Evolutionary conservation across 1,140 invertebrate genomes (phyloP).

Genomic region (Philopotamus ludificatus): DNA sequence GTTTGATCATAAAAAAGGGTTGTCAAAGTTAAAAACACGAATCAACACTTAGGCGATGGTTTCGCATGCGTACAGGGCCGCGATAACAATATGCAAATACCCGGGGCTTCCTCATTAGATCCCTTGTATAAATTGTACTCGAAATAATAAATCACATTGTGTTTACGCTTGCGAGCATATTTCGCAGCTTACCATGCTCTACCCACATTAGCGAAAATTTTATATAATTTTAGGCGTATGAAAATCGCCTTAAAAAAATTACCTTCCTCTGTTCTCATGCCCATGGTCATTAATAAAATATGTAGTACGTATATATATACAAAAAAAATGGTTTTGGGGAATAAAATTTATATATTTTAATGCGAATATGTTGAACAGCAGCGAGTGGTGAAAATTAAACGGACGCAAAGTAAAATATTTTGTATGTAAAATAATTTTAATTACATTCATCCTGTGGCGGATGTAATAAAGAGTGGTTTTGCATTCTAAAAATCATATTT

Average conservation of each 20-base stretch:
- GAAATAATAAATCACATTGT: conserved; percentile 11
- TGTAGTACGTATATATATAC: too few species aligned
- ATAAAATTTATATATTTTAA: too few species aligned
- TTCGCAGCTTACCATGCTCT: background rate
- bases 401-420: too few species aligned
- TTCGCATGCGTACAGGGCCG: background rate
- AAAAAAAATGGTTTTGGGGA: too few species aligned
- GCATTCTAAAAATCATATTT: too few species aligned
- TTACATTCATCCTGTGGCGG: too few species aligned
- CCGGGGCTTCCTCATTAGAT: conserved; percentile 1
- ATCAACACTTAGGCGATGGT: background rate
- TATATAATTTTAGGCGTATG: background rate
- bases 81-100: conserved; percentile 10
- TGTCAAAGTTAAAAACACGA: background rate
- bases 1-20: background rate
- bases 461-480: too few species aligned
- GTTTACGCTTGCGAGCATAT: background rate
- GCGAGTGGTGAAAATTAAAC: too few species aligned
- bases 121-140: conserved; percentile 6
- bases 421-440: too few species aligned
- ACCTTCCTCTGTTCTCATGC: background rate
- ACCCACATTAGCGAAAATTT: background rate
- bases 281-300: too few species aligned
- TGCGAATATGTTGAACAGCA: too few species aligned
- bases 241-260: background rate